These are phyloP conservation scores for Ruditapes philippinarum DNA, from an alignment of 1,140 invertebrate genomes.

Conservation along the genomic window DNA sequence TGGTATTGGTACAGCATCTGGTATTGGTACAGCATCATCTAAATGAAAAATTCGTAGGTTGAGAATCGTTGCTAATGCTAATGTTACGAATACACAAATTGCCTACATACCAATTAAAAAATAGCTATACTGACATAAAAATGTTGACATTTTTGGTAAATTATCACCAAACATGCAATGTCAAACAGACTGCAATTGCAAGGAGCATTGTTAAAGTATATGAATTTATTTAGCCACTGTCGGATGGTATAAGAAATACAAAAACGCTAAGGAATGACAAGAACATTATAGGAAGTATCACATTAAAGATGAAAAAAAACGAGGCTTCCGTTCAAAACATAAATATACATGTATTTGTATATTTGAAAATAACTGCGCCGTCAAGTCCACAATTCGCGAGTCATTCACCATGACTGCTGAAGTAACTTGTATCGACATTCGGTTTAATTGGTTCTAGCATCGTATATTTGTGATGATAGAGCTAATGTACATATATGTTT, in stretches of 20 bases:
- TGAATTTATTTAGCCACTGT: constrained; percentile 88
- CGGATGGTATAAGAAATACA: constrained; percentile 89
- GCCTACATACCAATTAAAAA: neutral
- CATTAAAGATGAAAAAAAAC: constrained; percentile 88
- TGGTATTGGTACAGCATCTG: too few relatives aligned
- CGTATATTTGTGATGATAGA: neutral
- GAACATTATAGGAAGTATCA: constrained; percentile 89
- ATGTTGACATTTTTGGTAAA: constrained; percentile 88
- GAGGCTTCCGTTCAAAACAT: neutral
- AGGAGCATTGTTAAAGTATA: constrained; percentile 88
- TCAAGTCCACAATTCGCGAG: neutral
- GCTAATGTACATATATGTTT: neutral
- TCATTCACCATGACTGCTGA: neutral
- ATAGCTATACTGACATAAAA: constrained; percentile 84
- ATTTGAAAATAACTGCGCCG: neutral
- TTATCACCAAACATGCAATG: constrained; percentile 88
- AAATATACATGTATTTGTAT: neutral
- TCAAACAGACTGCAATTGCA: constrained; percentile 89
- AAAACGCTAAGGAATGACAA: constrained; percentile 88
- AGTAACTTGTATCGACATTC: neutral
- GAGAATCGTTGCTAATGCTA: neutral
- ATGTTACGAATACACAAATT: neutral
- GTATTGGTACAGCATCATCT: neutral
- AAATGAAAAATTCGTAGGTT: neutral
- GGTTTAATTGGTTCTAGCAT: neutral